Base-by-base conservation (phyloP, 2,888 invertebrate genomes). In the Hydraecia micacea region DNA sequence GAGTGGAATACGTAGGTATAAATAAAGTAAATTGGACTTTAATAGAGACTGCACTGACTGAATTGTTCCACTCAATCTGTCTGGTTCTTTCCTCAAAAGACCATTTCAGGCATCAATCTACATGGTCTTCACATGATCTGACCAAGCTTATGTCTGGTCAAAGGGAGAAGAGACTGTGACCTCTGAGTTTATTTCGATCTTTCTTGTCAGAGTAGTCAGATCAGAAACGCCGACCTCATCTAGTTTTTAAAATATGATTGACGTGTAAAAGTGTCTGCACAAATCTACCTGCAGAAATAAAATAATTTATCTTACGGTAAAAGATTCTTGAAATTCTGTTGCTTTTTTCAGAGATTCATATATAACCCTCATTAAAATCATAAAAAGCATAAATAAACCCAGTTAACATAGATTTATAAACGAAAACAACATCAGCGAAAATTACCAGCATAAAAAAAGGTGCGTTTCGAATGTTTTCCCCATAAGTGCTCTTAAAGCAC, bases 361-460 rank as follows among this genome's bases (percentile, higher is more conserved):
- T 63, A n/a, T n/a, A n/a, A n/a, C 21, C 21, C n/a, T n/a, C 49
- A 74, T 75, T 74, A 32, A n/a, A 36, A 18, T 39, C 42, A 28
- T 36, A n/a, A 28, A 60, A 58, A 32, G 9, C 7, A 18, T 7
- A 62, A 62, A 70, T 67, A 67, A n/a, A 66, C 36, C 55, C 46
- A 52, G 18, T 62, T 86, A 65, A 72, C 28, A 75, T 60, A 62
- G 66, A 78, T 74, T 77, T 69, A 75, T 42, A 65, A 74, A 68
- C 25, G 46, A 67, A 89, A 85, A 80, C 49, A 83, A 77, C 68
- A 81, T 81, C 70, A 70, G 55, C 63, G 2, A 58, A 74, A 76
- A 86, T 77, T 67, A 62, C 68, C 62, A n/a, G 28, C 73, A 80
- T 77, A 49, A 86, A 82, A 32, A 78, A 73, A 86, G 60, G 66